Conservation (phyloP, 2,888 invertebrate genomes). For the Trichogramma evanescens region DNA sequence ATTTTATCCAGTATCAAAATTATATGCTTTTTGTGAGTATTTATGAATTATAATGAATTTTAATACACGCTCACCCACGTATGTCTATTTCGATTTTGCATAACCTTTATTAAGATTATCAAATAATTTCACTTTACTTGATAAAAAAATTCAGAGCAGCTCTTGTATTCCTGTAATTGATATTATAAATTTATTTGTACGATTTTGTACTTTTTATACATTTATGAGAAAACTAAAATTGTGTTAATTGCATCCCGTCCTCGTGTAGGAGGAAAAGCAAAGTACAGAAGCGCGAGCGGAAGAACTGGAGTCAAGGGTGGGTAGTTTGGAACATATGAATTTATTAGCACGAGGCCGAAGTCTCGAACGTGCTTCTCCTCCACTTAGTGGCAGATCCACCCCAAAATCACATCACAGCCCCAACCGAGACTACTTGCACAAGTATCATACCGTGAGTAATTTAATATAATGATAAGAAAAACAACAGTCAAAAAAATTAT, state of each 20-base stretch:
- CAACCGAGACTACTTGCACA: constrained; percentile 78
- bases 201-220: background rate
- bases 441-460: constrained; percentile 87
- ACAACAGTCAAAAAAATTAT: background rate
- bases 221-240: constrained; percentile 14
- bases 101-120: too few relatives aligned
- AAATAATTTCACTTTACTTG: too few relatives aligned
- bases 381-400: constrained; percentile 84
- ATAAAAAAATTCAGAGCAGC: too few relatives aligned
- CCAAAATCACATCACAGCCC: constrained; percentile 74
- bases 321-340: constrained; percentile 92
- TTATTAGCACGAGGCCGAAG: constrained; percentile 67
- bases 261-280: constrained; percentile 82
- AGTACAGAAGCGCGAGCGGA: constrained; percentile 95
- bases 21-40: too few relatives aligned
- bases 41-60: too few relatives aligned
- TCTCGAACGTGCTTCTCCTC: constrained; percentile 65
- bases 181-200: too few relatives aligned
- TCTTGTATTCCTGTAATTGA: too few relatives aligned
- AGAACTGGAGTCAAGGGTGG: constrained; percentile 92
- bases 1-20: too few relatives aligned
- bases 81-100: too few relatives aligned
- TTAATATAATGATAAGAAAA: constrained; percentile 10
- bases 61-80: too few relatives aligned
- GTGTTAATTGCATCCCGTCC: constrained; percentile 17